Conservation (phyloP, 2,888 invertebrate genomes). For the Tanypteryx hageni region DNA sequence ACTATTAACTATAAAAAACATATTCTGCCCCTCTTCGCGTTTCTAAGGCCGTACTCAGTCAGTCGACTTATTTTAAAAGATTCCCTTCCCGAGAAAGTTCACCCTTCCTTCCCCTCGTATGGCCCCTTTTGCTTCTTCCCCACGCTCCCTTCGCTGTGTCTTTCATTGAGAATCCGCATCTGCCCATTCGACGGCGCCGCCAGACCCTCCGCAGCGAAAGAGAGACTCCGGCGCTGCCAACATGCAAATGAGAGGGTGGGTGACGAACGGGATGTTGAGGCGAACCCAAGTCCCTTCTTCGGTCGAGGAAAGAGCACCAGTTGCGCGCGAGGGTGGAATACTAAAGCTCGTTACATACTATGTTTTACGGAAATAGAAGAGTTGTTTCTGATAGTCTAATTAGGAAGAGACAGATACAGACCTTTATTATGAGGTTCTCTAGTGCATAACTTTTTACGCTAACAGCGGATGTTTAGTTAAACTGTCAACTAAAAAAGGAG, state of each 20-base stretch:
- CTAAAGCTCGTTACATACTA: too few species aligned
- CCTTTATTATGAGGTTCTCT: too few species aligned
- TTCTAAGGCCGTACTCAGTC: not conserved
- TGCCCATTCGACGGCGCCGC: not conserved
- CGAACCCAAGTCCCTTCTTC: not conserved
- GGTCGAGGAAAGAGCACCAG: too few species aligned
- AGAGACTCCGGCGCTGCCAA: slow-evolving; percentile 38
- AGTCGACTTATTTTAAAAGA: not conserved
- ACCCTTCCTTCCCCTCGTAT: not conserved
- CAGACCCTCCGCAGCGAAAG: not conserved
- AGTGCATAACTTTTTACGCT: too few species aligned
- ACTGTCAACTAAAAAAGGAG: too few species aligned
- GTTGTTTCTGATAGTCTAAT: too few species aligned
- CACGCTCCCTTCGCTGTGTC: not conserved
- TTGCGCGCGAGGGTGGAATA: too few species aligned
- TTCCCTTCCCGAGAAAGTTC: slow-evolving; percentile 1
- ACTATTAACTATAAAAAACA: not conserved
- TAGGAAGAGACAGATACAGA: too few species aligned
- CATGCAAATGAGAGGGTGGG: slow-evolving; percentile 44
- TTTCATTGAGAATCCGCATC: slow-evolving; percentile 38
- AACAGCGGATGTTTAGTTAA: too few species aligned
- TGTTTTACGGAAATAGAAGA: too few species aligned
- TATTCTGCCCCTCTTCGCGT: not conserved
- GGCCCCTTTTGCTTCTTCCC: too few species aligned
- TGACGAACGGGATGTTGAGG: slow-evolving; percentile 1